These are phyloP conservation scores for Scaptomyza tumidula DNA, from an alignment of 2,888 invertebrate species.

Conservation along the genomic window DNA sequence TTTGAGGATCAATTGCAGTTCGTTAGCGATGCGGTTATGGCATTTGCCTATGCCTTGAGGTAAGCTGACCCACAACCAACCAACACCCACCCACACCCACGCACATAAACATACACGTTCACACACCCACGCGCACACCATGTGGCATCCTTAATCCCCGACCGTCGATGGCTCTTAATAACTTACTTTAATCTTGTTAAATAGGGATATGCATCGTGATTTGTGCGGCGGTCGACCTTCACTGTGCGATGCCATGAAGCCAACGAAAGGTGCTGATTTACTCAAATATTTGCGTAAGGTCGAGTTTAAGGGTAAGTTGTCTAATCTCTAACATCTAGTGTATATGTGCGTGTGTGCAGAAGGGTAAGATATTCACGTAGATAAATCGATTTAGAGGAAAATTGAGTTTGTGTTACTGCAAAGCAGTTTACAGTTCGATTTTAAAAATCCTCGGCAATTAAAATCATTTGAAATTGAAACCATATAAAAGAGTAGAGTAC, in stretches of 20 bases:
- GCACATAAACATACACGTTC: background rate
- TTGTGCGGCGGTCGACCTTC: constrained; percentile 91
- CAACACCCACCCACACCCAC: background rate
- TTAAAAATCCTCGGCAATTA: background rate
- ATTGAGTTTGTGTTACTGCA: background rate
- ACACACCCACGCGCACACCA: background rate
- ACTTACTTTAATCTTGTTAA: constrained; percentile 11
- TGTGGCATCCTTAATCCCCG: background rate
- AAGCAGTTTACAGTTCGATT: background rate
- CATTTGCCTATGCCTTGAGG: constrained; percentile 95
- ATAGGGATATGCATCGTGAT: constrained; percentile 94
- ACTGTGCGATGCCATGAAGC: constrained; percentile 94
- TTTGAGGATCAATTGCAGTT: constrained; percentile 98
- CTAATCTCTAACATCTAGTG: background rate
- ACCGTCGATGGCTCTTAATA: background rate
- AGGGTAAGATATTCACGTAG: too few relatives aligned
- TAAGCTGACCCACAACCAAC: constrained; percentile 84
- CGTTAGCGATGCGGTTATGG: constrained; percentile 97
- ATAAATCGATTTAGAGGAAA: background rate
- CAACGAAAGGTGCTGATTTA: constrained; percentile 94
- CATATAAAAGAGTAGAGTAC: background rate
- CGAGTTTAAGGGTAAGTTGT: constrained; percentile 91
- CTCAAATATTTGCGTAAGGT: constrained; percentile 93
- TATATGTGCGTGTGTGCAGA: background rate
- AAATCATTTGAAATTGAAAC: background rate